Conservation (phyloP, 2,888 invertebrate species). For the Oscheius onirici region DNA sequence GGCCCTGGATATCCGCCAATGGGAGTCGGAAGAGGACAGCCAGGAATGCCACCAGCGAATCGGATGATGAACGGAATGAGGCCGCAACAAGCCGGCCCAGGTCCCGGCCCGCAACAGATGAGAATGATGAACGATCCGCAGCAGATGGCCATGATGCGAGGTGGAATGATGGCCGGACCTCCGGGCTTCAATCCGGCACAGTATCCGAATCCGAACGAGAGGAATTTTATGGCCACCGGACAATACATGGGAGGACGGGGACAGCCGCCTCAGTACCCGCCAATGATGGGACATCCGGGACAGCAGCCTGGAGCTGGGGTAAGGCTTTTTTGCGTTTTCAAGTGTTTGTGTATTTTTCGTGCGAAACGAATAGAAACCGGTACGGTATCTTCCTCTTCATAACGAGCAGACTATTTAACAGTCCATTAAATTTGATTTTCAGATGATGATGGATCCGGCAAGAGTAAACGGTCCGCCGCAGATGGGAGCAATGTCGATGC, state of each 20-base stretch:
- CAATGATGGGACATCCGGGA: constrained; percentile 42
- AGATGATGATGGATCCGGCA: constrained; percentile 43
- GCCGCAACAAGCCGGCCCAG: constrained; percentile 22
- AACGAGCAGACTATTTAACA: not conserved
- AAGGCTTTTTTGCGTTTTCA: not conserved
- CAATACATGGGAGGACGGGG: constrained; percentile 31
- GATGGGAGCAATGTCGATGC: constrained; percentile 21
- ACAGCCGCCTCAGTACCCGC: constrained; percentile 36
- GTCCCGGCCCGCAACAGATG: not conserved
- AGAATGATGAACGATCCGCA: constrained; percentile 17
- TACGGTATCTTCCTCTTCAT: too few species aligned
- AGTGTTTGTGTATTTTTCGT: too few species aligned
- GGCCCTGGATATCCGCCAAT: not conserved
- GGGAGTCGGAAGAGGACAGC: constrained; percentile 26
- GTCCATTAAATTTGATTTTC: constrained; percentile 6
- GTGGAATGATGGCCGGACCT: not conserved
- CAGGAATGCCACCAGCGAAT: constrained; percentile 25
- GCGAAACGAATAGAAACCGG: too few species aligned
- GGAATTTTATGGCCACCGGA: constrained; percentile 34
- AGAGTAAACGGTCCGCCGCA: constrained; percentile 2
- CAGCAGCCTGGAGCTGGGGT: constrained; percentile 17
- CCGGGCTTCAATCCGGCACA: not conserved
- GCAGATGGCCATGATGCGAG: constrained; percentile 30
- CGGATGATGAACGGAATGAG: constrained; percentile 44
- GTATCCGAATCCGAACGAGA: constrained; percentile 11